Evolutionary conservation across 2,888 invertebrate species (phyloP).

Genomic region (Agriopis aurantiaria): DNA sequence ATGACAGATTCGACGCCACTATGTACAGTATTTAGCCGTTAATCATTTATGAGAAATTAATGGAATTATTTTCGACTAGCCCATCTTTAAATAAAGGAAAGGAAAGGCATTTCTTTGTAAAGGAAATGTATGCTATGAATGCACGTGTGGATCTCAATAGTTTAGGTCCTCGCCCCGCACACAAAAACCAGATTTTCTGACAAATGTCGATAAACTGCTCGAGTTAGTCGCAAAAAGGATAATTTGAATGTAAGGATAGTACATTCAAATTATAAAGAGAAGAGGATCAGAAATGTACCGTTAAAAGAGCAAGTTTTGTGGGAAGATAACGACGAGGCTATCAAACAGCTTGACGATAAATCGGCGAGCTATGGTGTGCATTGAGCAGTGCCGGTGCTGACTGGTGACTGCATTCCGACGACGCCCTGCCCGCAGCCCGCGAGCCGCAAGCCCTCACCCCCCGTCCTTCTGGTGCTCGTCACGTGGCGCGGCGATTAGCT

Average conservation of each 20-base stretch:
- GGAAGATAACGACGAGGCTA: conserved; percentile 26
- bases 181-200: conserved; percentile 3
- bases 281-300: neutral
- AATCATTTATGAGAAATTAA: too few relatives aligned
- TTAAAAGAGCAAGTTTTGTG: conserved; percentile 10
- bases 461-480: conserved; percentile 83
- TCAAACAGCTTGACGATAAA: conserved; percentile 69
- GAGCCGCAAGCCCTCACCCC: conserved; percentile 70
- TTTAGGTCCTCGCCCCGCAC: neutral
- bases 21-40: too few relatives aligned
- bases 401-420: conserved; percentile 83
- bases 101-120: neutral
- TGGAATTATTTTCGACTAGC: neutral
- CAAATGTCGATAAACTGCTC: neutral
- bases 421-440: conserved; percentile 58
- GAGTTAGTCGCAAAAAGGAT: conserved; percentile 4
- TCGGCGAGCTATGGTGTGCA: conserved; percentile 73
- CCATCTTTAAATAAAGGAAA: neutral
- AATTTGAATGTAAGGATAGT: neutral
- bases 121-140: neutral
- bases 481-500: conserved; percentile 85
- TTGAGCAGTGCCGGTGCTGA: conserved; percentile 60
- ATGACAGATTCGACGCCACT: too few relatives aligned
- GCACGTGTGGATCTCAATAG: neutral
- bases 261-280: neutral